Percentiles rank a stretch among this genome's conserved stretches.
Conservation (phyloP, 2,888 invertebrate species). For the Drosophila pegasa region DNA sequence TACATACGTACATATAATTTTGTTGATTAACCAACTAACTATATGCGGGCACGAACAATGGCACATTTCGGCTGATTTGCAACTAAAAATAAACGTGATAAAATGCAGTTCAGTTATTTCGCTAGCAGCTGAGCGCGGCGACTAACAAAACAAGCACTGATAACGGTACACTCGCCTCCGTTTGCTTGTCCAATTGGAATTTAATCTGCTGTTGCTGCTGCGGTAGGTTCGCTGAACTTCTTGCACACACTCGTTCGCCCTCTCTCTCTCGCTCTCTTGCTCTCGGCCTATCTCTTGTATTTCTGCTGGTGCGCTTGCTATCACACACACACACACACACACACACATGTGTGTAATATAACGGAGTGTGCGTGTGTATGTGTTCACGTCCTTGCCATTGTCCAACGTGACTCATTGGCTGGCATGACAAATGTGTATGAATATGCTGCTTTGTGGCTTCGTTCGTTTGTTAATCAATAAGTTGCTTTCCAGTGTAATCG, state of each 20-base stretch:
- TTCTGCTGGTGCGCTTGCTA: slow-evolving; percentile 47
- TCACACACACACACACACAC: slow-evolving; percentile 9
- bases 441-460: slow-evolving; percentile 9
- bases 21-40: slow-evolving; percentile 20
- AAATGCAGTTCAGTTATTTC: slow-evolving; percentile 67
- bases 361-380: slow-evolving; percentile 3
- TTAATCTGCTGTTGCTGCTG: slow-evolving; percentile 48
- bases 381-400: slow-evolving; percentile 45
- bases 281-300: slow-evolving; percentile 23
- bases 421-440: slow-evolving; percentile 43
- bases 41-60: slow-evolving; percentile 31
- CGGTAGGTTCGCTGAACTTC: slow-evolving; percentile 70
- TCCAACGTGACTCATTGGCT: slow-evolving; percentile 40
- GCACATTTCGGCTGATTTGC: slow-evolving; percentile 54
- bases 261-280: slow-evolving; percentile 14
- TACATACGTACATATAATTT: not conserved
- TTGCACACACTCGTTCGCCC: slow-evolving; percentile 10
- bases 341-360: not conserved
- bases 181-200: slow-evolving; percentile 59
- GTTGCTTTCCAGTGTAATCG: slow-evolving; percentile 40
- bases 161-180: slow-evolving; percentile 38
- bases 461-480: slow-evolving; percentile 45
- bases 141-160: slow-evolving; percentile 33
- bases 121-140: slow-evolving; percentile 9
- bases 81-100: slow-evolving; percentile 79